These are phyloP conservation scores for Dasyprocta punctata DNA, from an alignment of 2,113 vertebrate genomes.

Conservation along the genomic window DNA sequence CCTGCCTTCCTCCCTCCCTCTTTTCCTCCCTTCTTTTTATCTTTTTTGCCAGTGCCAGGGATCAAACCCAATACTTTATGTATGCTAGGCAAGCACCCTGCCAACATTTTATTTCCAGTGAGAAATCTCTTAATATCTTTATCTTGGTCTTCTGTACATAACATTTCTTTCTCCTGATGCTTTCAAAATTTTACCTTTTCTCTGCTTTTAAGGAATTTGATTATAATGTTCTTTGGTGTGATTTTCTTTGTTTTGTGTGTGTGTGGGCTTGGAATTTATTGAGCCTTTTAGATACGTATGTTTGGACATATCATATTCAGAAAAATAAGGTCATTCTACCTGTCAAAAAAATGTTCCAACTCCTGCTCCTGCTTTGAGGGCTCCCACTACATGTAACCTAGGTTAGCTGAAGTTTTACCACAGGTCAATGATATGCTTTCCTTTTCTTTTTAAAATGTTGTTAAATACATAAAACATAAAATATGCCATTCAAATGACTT, in stretches of 20 bases:
- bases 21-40: too few species aligned
- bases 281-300: not conserved
- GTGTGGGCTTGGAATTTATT: not conserved
- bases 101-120: not conserved
- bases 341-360: not conserved
- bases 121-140: not conserved
- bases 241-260: not conserved
- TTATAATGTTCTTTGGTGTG: not conserved
- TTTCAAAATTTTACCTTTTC: not conserved
- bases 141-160: not conserved
- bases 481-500: not conserved
- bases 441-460: not conserved
- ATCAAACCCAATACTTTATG: not conserved
- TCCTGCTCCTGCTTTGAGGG: not conserved
- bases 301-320: not conserved
- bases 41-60: not conserved
- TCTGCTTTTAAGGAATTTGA: not conserved
- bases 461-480: not conserved
- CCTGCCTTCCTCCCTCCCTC: too few species aligned
- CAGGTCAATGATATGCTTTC: not conserved
- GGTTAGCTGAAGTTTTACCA: not conserved
- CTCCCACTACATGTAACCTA: not conserved
- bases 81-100: not conserved
- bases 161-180: not conserved
- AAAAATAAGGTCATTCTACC: not conserved